Conservation (phyloP, 2,113 vertebrate species). For the Tyto alba region DNA sequence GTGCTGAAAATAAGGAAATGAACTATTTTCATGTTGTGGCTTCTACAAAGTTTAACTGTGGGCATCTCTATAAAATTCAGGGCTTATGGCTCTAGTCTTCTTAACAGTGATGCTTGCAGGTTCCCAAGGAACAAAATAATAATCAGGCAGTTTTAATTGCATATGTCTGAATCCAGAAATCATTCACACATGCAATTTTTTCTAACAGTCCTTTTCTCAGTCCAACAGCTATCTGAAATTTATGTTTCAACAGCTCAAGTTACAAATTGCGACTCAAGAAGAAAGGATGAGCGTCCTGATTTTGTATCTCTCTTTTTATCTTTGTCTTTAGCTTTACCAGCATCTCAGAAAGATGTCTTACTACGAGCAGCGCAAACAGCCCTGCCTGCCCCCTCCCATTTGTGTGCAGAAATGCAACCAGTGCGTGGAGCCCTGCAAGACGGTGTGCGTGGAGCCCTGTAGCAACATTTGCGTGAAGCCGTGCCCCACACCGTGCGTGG, state of each 20-base stretch:
- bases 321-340: background rate
- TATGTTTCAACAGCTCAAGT: background rate
- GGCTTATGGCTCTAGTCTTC: background rate
- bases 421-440: background rate
- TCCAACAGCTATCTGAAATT: background rate
- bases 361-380: constrained; percentile 61
- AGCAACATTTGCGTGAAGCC: background rate
- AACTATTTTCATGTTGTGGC: accelerated
- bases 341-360: background rate
- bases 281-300: accelerated
- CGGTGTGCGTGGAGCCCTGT: background rate
- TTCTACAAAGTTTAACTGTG: background rate
- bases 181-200: background rate
- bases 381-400: constrained; percentile 18
- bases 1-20: background rate
- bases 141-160: background rate
- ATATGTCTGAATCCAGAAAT: background rate
- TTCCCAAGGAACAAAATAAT: background rate
- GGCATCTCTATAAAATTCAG: background rate
- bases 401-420: background rate
- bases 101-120: background rate
- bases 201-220: background rate
- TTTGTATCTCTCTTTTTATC: background rate
- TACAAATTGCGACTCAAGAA: accelerated
- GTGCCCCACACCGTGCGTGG: background rate